Conservation (phyloP, 2,888 invertebrate genomes). For the Girardia tigrina region DNA sequence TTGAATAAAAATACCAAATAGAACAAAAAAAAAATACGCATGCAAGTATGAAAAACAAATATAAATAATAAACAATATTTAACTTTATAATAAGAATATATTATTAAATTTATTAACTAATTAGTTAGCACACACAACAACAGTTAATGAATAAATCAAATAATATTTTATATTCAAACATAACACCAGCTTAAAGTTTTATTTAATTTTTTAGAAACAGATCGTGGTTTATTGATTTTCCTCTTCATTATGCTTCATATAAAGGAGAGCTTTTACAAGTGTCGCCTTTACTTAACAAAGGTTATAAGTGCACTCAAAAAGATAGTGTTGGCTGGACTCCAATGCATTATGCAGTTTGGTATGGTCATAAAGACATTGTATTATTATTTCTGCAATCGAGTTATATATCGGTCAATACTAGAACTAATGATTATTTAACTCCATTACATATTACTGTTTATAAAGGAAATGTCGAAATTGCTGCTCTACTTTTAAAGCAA, state of each 20-base stretch:
- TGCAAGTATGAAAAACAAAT: too few relatives aligned
- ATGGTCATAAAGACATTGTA: neutral
- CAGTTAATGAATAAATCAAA: too few relatives aligned
- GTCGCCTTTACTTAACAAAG: neutral
- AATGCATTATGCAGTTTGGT: neutral
- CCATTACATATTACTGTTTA: neutral
- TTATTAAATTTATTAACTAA: too few relatives aligned
- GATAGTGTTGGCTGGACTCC: neutral
- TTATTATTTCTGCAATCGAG: neutral
- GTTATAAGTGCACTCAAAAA: neutral
- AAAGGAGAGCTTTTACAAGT: neutral
- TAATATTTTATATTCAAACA: too few relatives aligned
- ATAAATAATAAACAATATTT: too few relatives aligned
- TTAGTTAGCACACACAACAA: too few relatives aligned
- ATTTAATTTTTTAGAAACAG: too few relatives aligned
- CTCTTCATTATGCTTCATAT: neutral
- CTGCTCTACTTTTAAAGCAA: neutral
- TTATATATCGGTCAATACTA: neutral
- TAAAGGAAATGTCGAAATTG: neutral
- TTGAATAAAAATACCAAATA: too few relatives aligned
- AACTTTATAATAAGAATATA: too few relatives aligned
- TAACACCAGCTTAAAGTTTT: too few relatives aligned
- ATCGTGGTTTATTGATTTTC: neutral
- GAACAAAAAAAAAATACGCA: too few relatives aligned
- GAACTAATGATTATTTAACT: neutral